Conservation (phyloP, 1,140 invertebrate genomes). For the Dendrolimus kikuchii region DNA sequence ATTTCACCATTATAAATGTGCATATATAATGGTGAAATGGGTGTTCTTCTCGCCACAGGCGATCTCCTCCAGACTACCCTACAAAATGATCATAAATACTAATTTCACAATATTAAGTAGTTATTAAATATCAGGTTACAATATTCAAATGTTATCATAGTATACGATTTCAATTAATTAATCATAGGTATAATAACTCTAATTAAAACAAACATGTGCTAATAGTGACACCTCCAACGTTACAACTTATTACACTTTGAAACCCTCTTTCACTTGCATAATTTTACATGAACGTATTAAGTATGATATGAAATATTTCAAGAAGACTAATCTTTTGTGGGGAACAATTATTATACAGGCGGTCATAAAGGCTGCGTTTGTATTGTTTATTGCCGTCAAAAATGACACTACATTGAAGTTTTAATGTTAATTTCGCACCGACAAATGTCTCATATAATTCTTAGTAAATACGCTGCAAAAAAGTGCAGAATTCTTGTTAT, state of each 20-base stretch:
- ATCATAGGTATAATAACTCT: too few species aligned
- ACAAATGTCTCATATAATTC: conserved; percentile 33
- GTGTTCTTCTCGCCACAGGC: too few species aligned
- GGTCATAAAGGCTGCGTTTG: conserved; percentile 35
- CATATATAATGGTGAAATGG: background rate
- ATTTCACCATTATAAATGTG: background rate
- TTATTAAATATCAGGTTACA: too few species aligned
- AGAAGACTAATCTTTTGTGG: conserved; percentile 11
- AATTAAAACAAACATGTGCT: too few species aligned
- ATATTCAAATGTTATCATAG: too few species aligned
- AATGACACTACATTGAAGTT: conserved; percentile 29
- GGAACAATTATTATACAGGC: conserved; percentile 32
- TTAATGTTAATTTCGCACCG: conserved; percentile 42
- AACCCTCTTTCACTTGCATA: too few species aligned
- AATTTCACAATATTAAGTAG: too few species aligned
- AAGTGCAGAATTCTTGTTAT: conserved; percentile 55
- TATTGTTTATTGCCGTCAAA: conserved; percentile 35
- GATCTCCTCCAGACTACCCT: too few species aligned
- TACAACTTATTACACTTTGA: too few species aligned
- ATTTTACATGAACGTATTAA: conserved; percentile 3
- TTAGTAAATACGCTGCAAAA: conserved; percentile 49
- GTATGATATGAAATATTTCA: conserved; percentile 9
- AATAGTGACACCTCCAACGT: too few species aligned
- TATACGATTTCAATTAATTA: too few species aligned
- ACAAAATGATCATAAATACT: too few species aligned